Conservation (phyloP, 92 coral and sea anemone species). For the Anthopleura xanthogrammica region DNA sequence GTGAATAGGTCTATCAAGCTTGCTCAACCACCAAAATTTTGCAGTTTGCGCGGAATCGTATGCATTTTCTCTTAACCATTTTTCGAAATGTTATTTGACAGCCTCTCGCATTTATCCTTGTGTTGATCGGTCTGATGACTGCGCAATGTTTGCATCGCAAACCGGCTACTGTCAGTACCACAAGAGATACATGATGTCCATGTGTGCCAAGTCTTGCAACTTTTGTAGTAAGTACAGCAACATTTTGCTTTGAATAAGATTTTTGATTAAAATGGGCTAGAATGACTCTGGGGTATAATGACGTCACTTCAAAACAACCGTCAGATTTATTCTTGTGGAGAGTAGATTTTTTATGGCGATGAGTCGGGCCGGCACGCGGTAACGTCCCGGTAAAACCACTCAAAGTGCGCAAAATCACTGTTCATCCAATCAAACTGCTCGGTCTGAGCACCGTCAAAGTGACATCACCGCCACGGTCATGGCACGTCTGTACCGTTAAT, state of each 20-base stretch:
- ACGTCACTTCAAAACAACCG: not conserved
- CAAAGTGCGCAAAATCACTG: too few relatives aligned
- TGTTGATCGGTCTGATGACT: conserved; percentile 48
- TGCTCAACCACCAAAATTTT: too few relatives aligned
- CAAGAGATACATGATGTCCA: conserved; percentile 41
- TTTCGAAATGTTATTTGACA: not conserved
- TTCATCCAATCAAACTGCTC: too few relatives aligned
- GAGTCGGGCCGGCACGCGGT: too few relatives aligned
- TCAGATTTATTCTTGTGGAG: not conserved
- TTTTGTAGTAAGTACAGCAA: conserved; percentile 80
- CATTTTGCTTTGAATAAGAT: not conserved
- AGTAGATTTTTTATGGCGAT: too few relatives aligned
- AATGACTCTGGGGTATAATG: not conserved
- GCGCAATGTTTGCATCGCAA: conserved; percentile 50
- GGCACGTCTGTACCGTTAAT: too few relatives aligned
- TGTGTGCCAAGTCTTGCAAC: conserved; percentile 77
- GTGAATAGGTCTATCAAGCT: too few relatives aligned
- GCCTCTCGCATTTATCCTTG: conserved; percentile 35
- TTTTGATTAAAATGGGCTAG: not conserved
- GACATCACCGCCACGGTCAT: too few relatives aligned
- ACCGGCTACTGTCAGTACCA: conserved; percentile 53
- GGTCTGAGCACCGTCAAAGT: too few relatives aligned
- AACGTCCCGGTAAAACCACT: too few relatives aligned
- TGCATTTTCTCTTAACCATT: not conserved
- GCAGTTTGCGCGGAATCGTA: not conserved